These are phyloP conservation scores for Ophion obscuratus DNA, from an alignment of 2,888 invertebrate genomes.

Conservation along the genomic window DNA sequence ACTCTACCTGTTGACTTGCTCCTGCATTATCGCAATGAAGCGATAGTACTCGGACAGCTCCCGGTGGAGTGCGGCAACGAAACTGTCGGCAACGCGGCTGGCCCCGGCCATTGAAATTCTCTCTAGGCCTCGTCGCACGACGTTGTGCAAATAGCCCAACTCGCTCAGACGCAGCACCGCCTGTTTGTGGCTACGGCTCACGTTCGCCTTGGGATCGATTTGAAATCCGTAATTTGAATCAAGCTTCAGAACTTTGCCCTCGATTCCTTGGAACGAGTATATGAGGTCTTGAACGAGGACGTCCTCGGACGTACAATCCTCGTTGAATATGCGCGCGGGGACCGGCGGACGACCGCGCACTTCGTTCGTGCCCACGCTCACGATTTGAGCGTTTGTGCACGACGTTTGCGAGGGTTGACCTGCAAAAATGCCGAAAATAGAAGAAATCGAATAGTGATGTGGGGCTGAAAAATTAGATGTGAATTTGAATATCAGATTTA, in stretches of 20 bases:
- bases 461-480: too few relatives aligned
- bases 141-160: slow-evolving; percentile 93
- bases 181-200: slow-evolving; percentile 86
- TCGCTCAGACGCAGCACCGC: slow-evolving; percentile 91
- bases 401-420: slow-evolving; percentile 76
- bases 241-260: slow-evolving; percentile 90
- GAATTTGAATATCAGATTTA: too few relatives aligned
- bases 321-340: slow-evolving; percentile 75
- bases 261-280: slow-evolving; percentile 95
- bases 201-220: slow-evolving; percentile 86
- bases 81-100: slow-evolving; percentile 93
- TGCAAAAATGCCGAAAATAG: slow-evolving; percentile 38
- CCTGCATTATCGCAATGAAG: slow-evolving; percentile 94
- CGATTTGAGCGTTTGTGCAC: slow-evolving; percentile 74
- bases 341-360: slow-evolving; percentile 69
- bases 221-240: slow-evolving; percentile 88
- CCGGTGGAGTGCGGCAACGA: slow-evolving; percentile 92
- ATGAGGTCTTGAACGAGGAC: slow-evolving; percentile 91
- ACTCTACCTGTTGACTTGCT: slow-evolving; percentile 88
- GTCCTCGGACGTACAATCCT: slow-evolving; percentile 84
- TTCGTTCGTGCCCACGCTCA: slow-evolving; percentile 73
- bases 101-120: slow-evolving; percentile 86
- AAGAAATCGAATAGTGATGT: background rate
- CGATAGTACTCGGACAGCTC: slow-evolving; percentile 95
- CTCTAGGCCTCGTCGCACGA: slow-evolving; percentile 92